Evolutionary conservation across 2,113 vertebrate genomes (phyloP).

Genomic region (Halcyon senegalensis): DNA sequence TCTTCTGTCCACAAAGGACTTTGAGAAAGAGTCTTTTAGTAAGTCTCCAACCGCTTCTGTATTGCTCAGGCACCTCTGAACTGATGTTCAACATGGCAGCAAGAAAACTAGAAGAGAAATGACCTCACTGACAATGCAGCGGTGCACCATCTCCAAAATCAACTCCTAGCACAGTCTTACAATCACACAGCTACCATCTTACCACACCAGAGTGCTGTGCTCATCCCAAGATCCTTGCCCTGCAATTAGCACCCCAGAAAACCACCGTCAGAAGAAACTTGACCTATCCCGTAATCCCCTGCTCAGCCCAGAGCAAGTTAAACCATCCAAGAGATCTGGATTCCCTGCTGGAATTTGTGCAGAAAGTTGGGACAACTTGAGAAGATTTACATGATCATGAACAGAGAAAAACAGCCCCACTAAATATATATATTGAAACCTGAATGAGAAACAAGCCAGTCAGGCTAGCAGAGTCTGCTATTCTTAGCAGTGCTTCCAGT

Average conservation of each 20-base stretch:
- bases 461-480: neutral
- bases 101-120: neutral
- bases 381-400: neutral
- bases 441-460: neutral
- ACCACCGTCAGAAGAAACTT: neutral
- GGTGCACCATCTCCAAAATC: neutral
- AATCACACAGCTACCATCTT: neutral
- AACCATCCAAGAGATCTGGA: neutral
- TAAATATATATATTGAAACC: neutral
- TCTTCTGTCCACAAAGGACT: neutral
- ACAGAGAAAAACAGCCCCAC: neutral
- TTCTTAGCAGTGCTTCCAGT: neutral
- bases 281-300: neutral
- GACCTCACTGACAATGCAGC: neutral
- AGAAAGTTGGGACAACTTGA: neutral
- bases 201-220: neutral
- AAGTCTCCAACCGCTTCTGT: neutral
- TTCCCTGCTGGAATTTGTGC: neutral
- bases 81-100: neutral
- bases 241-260: neutral
- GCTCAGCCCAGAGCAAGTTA: neutral
- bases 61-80: neutral
- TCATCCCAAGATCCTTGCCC: neutral
- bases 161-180: neutral
- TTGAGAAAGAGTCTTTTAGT: neutral